These are phyloP conservation scores for Fistularia commersonii DNA, from an alignment of 2,797 vertebrate species.

Conservation along the genomic window DNA sequence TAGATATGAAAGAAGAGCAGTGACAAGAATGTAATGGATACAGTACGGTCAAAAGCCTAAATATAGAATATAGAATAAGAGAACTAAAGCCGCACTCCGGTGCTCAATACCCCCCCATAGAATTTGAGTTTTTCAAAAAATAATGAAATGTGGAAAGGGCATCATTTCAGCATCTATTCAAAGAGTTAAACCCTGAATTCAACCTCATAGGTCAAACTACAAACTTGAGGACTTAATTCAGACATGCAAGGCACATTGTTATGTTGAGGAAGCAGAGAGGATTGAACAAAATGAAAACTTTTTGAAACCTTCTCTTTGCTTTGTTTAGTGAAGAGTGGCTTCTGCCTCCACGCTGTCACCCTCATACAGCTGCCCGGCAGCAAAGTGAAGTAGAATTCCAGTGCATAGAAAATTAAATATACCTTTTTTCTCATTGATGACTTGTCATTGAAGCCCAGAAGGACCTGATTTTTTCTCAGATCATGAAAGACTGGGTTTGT, in stretches of 20 bases:
- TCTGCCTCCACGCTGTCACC: background rate
- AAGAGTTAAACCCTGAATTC: background rate
- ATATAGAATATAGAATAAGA: too few species aligned
- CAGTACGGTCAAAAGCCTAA: too few species aligned
- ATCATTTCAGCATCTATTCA: background rate
- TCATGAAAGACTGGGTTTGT: conserved; percentile 74
- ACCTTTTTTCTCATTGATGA: background rate
- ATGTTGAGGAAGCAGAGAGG: too few species aligned
- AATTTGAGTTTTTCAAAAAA: background rate
- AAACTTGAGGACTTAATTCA: too few species aligned
- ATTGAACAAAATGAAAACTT: too few species aligned
- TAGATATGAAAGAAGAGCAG: conserved; percentile 15
- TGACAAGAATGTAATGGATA: too few species aligned
- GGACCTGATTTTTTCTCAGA: conserved; percentile 44
- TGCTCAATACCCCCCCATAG: too few species aligned
- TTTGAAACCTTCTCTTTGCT: too few species aligned
- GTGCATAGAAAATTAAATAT: background rate
- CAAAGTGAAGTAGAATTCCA: conserved; percentile 1
- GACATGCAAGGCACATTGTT: too few species aligned
- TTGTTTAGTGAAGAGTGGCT: too few species aligned
- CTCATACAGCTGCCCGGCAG: background rate
- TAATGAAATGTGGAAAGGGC: background rate
- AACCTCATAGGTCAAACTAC: background rate
- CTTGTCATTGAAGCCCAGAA: background rate
- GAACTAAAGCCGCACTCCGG: too few species aligned